Conservation (phyloP, 2,888 invertebrate genomes). For the Ferrisia virgata region DNA sequence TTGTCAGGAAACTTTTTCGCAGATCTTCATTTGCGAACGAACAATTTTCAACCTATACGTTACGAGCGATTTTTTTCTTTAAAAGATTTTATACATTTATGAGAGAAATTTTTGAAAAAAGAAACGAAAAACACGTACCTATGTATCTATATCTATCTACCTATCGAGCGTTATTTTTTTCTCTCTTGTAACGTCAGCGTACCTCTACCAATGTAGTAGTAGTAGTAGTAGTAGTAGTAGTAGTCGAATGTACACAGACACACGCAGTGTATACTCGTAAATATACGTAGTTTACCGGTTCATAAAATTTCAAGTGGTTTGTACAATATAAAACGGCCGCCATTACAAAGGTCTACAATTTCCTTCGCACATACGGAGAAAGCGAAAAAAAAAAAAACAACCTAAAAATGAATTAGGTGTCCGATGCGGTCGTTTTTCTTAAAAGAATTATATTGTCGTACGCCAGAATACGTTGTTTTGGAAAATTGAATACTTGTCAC, state of each 20-base stretch:
- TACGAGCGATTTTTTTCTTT: neutral
- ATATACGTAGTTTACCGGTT: slow-evolving; percentile 12
- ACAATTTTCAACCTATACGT: neutral
- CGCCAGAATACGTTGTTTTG: neutral
- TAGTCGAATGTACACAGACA: too few relatives aligned
- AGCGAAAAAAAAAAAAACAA: neutral
- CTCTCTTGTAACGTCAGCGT: too few relatives aligned
- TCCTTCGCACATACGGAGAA: neutral
- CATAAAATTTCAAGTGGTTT: neutral
- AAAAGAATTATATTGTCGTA: neutral
- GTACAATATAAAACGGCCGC: neutral
- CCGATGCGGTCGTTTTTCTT: neutral
- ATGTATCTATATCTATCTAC: too few relatives aligned
- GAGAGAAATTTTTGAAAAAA: neutral
- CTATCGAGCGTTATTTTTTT: too few relatives aligned
- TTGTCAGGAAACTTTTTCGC: neutral
- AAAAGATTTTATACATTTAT: neutral
- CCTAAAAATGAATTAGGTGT: neutral
- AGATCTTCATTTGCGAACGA: slow-evolving; percentile 15
- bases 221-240: too few relatives aligned
- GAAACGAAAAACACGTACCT: neutral
- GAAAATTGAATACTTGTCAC: neutral
- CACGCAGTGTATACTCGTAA: neutral
- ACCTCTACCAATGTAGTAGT: too few relatives aligned
- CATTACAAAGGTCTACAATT: neutral